Evolutionary conservation across 2,797 vertebrate genomes (phyloP), one percentile per base, ranked within the genome.

Genomic region (Galagoides demidoff): DNA sequence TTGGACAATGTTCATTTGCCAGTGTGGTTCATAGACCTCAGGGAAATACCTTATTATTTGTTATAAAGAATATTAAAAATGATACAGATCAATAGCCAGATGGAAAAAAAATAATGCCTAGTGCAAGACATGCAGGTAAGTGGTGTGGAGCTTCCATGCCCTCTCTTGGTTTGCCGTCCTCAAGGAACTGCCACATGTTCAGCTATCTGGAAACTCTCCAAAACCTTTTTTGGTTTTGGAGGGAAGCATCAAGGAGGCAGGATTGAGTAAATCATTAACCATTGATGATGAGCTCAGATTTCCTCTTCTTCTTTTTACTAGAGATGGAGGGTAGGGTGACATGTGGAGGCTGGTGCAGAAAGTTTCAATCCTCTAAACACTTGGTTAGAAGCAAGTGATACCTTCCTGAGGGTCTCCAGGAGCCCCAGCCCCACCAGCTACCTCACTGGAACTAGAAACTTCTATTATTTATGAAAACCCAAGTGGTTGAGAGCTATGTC

Each of bases 81-180:
- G 14, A 17, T 87, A 55, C 27, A 29, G 71, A 43, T 3, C 39
- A 64, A 37, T 25, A 39, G 16, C 25, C 55, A 61, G 34, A 39
- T 81, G 23, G n/a, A 61, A 20, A 11, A n/a, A 52, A 52, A 43
- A 43, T 43, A 43, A 55, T 82, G 1, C 10, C 23, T 9, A 76
- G 10, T 7, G 2, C 20, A 19, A 39, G 37, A 29, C 27, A 27
- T 20, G 37, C 19, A 34, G 16, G 39, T 34, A 81, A 61, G 1
- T 5, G 25, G 31, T 4, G 0, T 0, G 5, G 14, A 27, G 10
- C 57, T 49, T 45, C 31, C 22, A 12, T 27, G 22, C 9, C 73
- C 4, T 37, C 57, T 49, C 17, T 34, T 6, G 23, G 23, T 29
- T 7, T 10, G 16, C 14, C 11, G 13, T 9, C n/a, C 25, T 52